Evolutionary conservation across 2,113 vertebrate genomes (phyloP).

Genomic region (Urocolius indicus): DNA sequence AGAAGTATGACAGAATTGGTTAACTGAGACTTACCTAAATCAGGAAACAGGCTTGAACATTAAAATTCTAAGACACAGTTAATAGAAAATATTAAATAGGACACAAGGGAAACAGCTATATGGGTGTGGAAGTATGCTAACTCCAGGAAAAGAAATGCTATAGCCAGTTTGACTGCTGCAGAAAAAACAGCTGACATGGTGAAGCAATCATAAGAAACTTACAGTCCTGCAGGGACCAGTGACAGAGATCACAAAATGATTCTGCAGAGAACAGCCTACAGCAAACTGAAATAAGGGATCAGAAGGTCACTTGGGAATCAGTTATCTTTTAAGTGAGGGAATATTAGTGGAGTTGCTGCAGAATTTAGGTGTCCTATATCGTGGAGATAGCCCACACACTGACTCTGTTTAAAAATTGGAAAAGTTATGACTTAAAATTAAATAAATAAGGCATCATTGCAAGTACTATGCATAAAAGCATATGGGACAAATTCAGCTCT

Average conservation of each 20-base stretch:
- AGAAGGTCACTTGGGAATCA: neutral
- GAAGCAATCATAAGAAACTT: constrained; percentile 55
- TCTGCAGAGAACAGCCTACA: constrained; percentile 23
- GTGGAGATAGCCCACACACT: neutral
- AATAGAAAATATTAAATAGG: constrained; percentile 77
- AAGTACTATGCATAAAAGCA: neutral
- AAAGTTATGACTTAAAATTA: neutral
- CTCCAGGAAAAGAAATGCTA: constrained; percentile 54
- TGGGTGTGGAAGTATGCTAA: constrained; percentile 45
- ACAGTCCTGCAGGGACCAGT: constrained; percentile 42
- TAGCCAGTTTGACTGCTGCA: constrained; percentile 26
- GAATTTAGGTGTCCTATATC: neutral
- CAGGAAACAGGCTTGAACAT: constrained; percentile 79
- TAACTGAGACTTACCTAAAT: constrained; percentile 68
- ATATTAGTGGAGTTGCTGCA: neutral
- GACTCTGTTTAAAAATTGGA: neutral
- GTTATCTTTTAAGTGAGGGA: constrained; percentile 7
- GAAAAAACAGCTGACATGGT: constrained; percentile 50
- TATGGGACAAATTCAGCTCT: neutral
- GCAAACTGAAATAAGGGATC: constrained; percentile 13
- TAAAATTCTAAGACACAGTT: constrained; percentile 77
- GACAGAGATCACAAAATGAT: constrained; percentile 52
- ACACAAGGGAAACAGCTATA: constrained; percentile 68
- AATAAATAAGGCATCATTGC: neutral
- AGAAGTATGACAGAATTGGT: constrained; percentile 79